Evolutionary conservation across 2,113 vertebrate species (phyloP), one percentile per base, ranked within the genome.

Genomic region (Climacteris rufus): DNA sequence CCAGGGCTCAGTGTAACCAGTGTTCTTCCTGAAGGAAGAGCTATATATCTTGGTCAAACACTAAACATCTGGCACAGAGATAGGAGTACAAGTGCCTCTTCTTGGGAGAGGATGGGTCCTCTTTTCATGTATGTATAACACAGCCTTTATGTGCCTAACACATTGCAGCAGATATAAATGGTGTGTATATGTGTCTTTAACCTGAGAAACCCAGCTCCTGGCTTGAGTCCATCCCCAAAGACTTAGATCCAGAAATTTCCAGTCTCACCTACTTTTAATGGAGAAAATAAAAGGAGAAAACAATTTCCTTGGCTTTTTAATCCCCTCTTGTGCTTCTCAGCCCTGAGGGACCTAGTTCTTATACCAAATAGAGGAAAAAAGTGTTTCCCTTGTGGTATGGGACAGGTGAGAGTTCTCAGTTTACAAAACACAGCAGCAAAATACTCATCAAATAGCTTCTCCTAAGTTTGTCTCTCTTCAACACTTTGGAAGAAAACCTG

Each of bases 351-450:
- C 21, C 9, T 0, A 6, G 19, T 57, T 30, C 30, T 86, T 45
- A 39, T 6, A 88, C 14, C 3, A 9, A 83, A 74, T 1, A 74
- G 37, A 59, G 74, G 24, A 31, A 56, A 31, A 14, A 57, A 84
- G 6, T 0, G 0, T 37, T 90, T 80, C 15, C 6, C 17, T 45
- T 69, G 28, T 3, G 10, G 31, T 22, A 47, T 0, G 5, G 53
- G 21, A n/a, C 45, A 88, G 24, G 37, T 42, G 28, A 64, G 11
- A 69, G 10, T 31, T 25, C 44, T 39, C 31, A 16, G 70, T 72
- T 83, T 80, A 79, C 33, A 76, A 61, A 7, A 64, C 28, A 53
- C 4, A 45, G 60, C 20, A 71, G 27, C 22, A 71, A 65, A 77
- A 78, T 7, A 9, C 39, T 84, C 44, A 61, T 49, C 63, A 35